Evolutionary conservation across 2,888 invertebrate species (phyloP).

Genomic region (Drosophila gaucha): DNA sequence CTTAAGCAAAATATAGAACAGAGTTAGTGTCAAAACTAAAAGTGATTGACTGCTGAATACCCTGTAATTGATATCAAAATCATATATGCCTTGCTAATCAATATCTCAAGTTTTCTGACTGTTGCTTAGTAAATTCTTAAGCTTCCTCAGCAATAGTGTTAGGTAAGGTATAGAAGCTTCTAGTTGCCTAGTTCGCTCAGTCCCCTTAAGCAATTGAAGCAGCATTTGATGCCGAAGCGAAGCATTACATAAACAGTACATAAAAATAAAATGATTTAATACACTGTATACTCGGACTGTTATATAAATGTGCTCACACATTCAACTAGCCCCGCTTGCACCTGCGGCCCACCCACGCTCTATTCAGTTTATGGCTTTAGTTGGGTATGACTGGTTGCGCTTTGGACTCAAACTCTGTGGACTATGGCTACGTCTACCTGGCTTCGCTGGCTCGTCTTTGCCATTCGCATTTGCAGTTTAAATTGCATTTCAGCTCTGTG

Average conservation of each 20-base stretch:
- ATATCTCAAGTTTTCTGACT: neutral
- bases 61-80: neutral
- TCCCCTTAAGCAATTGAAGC: neutral
- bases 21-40: too few relatives aligned
- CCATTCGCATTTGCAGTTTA: slow-evolving; percentile 45
- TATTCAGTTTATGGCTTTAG: slow-evolving; percentile 10
- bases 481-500: slow-evolving; percentile 46
- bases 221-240: neutral
- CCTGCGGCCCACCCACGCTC: neutral
- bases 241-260: slow-evolving; percentile 9
- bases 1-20: too few relatives aligned
- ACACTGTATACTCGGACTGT: slow-evolving; percentile 3
- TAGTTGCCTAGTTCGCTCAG: neutral
- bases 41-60: neutral
- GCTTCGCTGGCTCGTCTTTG: slow-evolving; percentile 17
- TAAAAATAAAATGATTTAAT: slow-evolving; percentile 10
- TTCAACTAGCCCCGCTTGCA: neutral
- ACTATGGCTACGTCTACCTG: slow-evolving; percentile 5
- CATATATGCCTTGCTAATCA: too few relatives aligned
- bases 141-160: neutral
- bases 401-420: slow-evolving; percentile 1
- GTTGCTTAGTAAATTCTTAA: neutral
- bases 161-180: neutral
- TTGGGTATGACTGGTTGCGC: slow-evolving; percentile 10
- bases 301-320: slow-evolving; percentile 5